Percentiles rank a stretch among this genome's conserved stretches.
These are phyloP conservation scores for Accipiter cooperii DNA, from an alignment of 2,113 vertebrate genomes.

Conservation along the genomic window DNA sequence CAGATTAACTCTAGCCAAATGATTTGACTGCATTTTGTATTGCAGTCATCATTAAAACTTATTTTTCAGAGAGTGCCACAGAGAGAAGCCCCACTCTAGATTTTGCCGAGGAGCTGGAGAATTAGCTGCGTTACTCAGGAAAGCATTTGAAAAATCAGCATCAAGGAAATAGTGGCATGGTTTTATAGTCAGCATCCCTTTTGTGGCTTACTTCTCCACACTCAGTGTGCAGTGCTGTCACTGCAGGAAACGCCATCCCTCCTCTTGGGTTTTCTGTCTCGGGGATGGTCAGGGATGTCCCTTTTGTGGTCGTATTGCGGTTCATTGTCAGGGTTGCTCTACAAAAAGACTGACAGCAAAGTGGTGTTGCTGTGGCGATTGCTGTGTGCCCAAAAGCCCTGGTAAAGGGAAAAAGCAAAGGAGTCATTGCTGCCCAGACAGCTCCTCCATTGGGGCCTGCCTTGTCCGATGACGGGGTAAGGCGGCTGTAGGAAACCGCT, in stretches of 20 bases:
- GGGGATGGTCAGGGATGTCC: neutral
- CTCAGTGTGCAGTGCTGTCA: neutral
- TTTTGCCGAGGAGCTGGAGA: neutral
- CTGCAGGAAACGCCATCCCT: neutral
- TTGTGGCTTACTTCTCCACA: neutral
- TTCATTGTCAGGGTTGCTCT: neutral
- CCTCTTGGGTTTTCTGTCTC: neutral
- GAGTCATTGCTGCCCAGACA: neutral
- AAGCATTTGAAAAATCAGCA: neutral
- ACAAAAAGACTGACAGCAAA: neutral
- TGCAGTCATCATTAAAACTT: neutral
- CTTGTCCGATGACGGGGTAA: neutral
- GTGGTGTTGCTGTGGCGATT: neutral
- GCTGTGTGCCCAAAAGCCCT: neutral
- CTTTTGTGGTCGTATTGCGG: neutral
- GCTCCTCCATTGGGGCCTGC: neutral
- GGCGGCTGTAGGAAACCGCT: fast-evolving
- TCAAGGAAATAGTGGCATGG: neutral
- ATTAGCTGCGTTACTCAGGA: neutral
- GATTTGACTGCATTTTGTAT: neutral
- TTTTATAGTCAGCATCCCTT: neutral
- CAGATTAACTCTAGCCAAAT: neutral
- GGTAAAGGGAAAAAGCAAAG: neutral
- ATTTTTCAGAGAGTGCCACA: neutral
- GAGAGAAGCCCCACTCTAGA: neutral